phyloP scores from a whole-genome alignment of 2,113 vertebrate genomes.

The Bambusicola thoracicus region DNA sequence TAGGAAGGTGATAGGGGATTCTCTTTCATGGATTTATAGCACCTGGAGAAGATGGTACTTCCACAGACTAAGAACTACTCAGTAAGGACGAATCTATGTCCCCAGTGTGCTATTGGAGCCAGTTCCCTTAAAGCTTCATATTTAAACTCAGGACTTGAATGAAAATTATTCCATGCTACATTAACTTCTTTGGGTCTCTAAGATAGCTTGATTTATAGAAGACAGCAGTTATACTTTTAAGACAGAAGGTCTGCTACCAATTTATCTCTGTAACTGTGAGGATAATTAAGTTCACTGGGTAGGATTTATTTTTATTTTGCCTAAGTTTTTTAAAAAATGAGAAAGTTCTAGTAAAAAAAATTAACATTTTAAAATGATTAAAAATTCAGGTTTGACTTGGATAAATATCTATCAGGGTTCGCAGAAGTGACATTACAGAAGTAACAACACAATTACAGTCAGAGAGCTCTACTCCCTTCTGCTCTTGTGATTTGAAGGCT shows the following conservation, averaged over 20 bases:
- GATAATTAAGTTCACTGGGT: not conserved
- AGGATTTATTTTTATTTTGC: not conserved
- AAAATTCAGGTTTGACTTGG: constrained; percentile 23
- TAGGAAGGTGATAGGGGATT: not conserved
- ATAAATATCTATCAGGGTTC: constrained; percentile 42
- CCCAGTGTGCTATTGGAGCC: not conserved
- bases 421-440: constrained; percentile 11
- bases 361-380: not conserved
- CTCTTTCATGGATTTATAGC: not conserved
- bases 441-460: not conserved
- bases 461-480: not conserved
- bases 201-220: constrained; percentile 17
- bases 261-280: not conserved
- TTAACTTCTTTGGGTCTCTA: not conserved
- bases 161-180: constrained; percentile 7
- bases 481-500: not conserved
- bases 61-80: not conserved
- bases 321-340: not conserved
- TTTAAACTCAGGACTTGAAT: not conserved
- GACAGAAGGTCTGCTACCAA: not conserved
- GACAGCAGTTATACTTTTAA: not conserved
- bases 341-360: not conserved
- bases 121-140: not conserved
- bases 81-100: not conserved
- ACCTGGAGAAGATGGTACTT: not conserved